Base-by-base conservation (phyloP, 2,888 invertebrate genomes). In the Priocnemis perturbator region DNA sequence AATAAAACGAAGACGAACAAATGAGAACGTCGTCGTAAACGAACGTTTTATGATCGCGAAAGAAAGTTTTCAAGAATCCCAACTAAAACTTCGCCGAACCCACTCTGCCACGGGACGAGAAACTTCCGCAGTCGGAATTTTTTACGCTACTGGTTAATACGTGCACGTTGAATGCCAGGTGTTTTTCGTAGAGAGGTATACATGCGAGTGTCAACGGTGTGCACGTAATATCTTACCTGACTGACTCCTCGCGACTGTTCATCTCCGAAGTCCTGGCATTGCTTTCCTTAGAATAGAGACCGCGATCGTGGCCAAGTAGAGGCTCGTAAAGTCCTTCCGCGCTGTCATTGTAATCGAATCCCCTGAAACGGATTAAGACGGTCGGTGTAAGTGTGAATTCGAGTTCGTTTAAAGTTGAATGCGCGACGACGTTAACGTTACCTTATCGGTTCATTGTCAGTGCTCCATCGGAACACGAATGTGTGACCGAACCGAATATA, bases 291-390 rank as follows among this genome's bases (percentile, higher is more conserved):
- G 85, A 87, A 76, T 87, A 88, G 64, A 87, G 81, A 60, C 85
- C 87, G 26, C 83, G 85, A 71, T 84, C 81, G 56, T 86, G 83
- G 75, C 87, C 87, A 66, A 86, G 79, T 64, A 89, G 79, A 66
- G 86, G 88, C 77, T 89, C 88, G 77, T 85, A 89, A 67, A 85
- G 83, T 63, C 86, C 83, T 61, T 82, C 81, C 50, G 83, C 76
- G 15, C 80, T 82, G 72, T 81, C 81, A 68, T 86, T 83, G 64
- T 72, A 69, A 17, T 48, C 30, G 58, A 66, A 44, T 15, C 56
- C 62, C 21, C 67, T 71, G 67, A 23, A 72, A 75, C 26, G 26
- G 56, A 56, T n/a, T 50, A 48, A 15, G 7, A 60, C 30, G 21
- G 30, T 37, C 4, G 1, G 7, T 7, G 37, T 37, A 37, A 37